A percentile compares a stretch with the other conserved stretches of the same genome.
Conservation (phyloP, 2,888 invertebrate species). For the Mesoligia furuncula region DNA sequence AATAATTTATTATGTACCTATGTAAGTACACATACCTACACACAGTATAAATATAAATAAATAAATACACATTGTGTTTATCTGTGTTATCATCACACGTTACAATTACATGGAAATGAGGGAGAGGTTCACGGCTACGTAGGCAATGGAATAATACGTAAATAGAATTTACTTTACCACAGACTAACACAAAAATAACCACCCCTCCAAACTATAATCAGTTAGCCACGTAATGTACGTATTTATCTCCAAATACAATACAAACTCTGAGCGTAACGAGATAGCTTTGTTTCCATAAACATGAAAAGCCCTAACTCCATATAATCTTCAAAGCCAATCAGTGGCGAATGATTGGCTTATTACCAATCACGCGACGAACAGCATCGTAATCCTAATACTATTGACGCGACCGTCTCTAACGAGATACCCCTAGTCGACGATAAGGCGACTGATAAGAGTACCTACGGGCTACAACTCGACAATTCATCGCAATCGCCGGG, state of each 20-base stretch:
- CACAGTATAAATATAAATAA: too few relatives aligned
- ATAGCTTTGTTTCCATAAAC: slow-evolving; percentile 50
- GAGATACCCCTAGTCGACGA: slow-evolving; percentile 53
- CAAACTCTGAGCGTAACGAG: slow-evolving; percentile 22
- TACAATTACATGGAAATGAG: neutral
- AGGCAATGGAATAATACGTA: neutral
- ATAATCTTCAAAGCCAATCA: slow-evolving; percentile 65
- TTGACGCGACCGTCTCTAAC: slow-evolving; percentile 60
- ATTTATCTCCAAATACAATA: slow-evolving; percentile 13
- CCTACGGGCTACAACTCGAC: slow-evolving; percentile 34
- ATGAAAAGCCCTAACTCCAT: slow-evolving; percentile 49
- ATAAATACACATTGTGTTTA: slow-evolving; percentile 3
- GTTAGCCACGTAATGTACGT: neutral
- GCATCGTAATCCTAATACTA: slow-evolving; percentile 63
- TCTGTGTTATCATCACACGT: neutral
- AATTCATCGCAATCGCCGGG: slow-evolving; percentile 39
- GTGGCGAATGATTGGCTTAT: slow-evolving; percentile 61
- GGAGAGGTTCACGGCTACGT: neutral
- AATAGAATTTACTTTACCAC: neutral
- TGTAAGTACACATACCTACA: too few relatives aligned
- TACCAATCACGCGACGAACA: slow-evolving; percentile 58
- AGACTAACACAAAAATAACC: neutral
- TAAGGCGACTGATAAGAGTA: slow-evolving; percentile 53
- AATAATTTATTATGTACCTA: neutral
- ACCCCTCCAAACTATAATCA: neutral